Conservation (phyloP, 2,888 invertebrate species). For the Pseudanteris insignis region DNA sequence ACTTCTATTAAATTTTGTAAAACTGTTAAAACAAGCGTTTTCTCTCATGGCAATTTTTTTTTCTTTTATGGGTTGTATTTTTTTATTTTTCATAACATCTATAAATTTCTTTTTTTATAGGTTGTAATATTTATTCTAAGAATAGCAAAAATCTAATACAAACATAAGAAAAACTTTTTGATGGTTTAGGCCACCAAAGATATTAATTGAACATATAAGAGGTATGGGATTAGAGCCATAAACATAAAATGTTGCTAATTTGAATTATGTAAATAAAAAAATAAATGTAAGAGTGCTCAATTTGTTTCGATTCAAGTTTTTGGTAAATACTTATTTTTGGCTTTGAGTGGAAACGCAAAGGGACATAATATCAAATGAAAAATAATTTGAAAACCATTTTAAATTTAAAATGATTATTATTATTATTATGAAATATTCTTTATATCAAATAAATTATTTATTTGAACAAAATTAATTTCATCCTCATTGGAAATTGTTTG, state of each 20-base stretch:
- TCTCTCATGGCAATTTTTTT: constrained; percentile 19
- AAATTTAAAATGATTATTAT: neutral
- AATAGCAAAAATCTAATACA: constrained; percentile 9
- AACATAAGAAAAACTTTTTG: no score
- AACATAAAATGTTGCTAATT: no score
- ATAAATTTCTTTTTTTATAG: constrained; percentile 18
- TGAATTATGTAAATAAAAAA: constrained; percentile 31
- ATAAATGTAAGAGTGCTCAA: constrained; percentile 29
- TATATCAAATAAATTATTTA: no score
- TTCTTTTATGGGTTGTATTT: neutral
- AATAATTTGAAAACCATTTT: constrained; percentile 1
- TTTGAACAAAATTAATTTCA: constrained; percentile 8
- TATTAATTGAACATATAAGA: no score
- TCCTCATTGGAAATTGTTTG: constrained; percentile 57
- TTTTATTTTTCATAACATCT: constrained; percentile 2
- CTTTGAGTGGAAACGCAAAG: constrained; percentile 41
- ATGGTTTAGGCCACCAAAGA: no score
- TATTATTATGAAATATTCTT: no score
- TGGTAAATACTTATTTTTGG: constrained; percentile 2
- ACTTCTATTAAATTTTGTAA: no score
- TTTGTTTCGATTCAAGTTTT: constrained; percentile 13
- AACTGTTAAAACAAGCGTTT: constrained; percentile 17
- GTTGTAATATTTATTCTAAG: no score
- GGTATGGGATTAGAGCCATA: no score
- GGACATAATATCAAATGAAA: neutral